These are phyloP conservation scores for Drosophila bocki DNA, from an alignment of 1,140 invertebrate genomes.

Conservation along the genomic window DNA sequence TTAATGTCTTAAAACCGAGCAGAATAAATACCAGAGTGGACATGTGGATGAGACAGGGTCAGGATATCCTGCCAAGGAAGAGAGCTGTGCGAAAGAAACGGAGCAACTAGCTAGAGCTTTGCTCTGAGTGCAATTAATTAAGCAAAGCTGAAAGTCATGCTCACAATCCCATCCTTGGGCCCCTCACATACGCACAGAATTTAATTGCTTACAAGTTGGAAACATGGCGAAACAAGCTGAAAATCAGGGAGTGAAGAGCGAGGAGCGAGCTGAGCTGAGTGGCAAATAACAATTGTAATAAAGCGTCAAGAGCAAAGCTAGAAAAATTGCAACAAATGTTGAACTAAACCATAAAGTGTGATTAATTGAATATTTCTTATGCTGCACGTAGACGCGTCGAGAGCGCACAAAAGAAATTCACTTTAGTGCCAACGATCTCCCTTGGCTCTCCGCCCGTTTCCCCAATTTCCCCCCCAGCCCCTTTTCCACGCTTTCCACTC, in stretches of 20 bases:
- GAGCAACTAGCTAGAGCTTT: constrained; percentile 51
- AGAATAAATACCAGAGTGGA: constrained; percentile 43
- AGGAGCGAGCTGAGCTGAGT: background rate
- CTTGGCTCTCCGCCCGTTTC: background rate
- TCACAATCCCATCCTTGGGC: constrained; percentile 29
- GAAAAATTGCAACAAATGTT: constrained; percentile 84
- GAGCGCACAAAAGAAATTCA: constrained; percentile 54
- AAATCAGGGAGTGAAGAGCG: constrained; percentile 15
- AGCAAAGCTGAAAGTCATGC: constrained; percentile 82
- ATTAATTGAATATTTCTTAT: constrained; percentile 84
- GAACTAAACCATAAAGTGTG: constrained; percentile 83
- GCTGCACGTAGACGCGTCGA: constrained; percentile 66
- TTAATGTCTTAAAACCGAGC: constrained; percentile 54
- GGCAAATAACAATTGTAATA: constrained; percentile 77
- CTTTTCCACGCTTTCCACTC: constrained; percentile 3
- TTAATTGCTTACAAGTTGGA: constrained; percentile 82
- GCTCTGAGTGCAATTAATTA: constrained; percentile 80
- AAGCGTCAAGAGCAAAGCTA: constrained; percentile 79
- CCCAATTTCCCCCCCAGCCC: background rate
- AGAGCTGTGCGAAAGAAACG: constrained; percentile 3
- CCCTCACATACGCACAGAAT: constrained; percentile 50
- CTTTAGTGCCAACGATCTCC: constrained; percentile 37
- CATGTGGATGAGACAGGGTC: constrained; percentile 13
- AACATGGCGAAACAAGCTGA: constrained; percentile 67
- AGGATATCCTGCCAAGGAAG: constrained; percentile 2